Evolutionary conservation across 2,888 invertebrate species (phyloP), one percentile per base, ranked within the genome.

Genomic region (Actias luna): DNA sequence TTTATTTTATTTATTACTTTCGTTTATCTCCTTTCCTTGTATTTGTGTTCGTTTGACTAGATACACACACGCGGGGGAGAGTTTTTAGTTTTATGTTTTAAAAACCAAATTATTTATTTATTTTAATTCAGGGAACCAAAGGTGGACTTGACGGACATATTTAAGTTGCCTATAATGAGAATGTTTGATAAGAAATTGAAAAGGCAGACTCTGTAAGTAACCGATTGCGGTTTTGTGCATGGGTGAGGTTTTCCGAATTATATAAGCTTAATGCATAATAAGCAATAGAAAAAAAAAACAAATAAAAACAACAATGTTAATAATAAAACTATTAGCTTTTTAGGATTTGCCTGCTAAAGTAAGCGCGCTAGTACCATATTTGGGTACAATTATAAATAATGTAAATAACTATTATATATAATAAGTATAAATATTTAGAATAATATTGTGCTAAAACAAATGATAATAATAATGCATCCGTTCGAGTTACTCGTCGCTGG

Each of bases 101-200:
- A 18, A 25, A 22, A 50, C 25, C 22, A 50, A 25, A 50, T 42
- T 0, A 46, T 25, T 50, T 25, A 68, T 64, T 72, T 67, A 78
- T 78, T 84, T 67, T 83, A 69, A 82, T 82, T 69, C 87, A 90
- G 90, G 89, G 78, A 84, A 71, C 77, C 79, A 68, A 82, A 80
- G 70, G 75, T 79, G 78, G 78, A 82, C 78, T 74, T 74, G 84
- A 84, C 80, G 83, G 80, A 79, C 78, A 77, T 83, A 74, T 84
- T 83, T 81, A 85, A 78, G 69, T 82, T 87, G 67, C 90, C 91
- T 67, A 82, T 87, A 79, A 78, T 83, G 73, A 82, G 84, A 73
- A 76, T 84, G 72, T 87, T 85, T 75, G 82, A 78, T 86, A 87
- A 87, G 85, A 89, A 84, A 83, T 79, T 84, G 76, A 84, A 85